Evolutionary conservation across 2,888 invertebrate species (phyloP), one percentile per base, ranked within the genome.

Genomic region (Cartodere bifasciata): DNA sequence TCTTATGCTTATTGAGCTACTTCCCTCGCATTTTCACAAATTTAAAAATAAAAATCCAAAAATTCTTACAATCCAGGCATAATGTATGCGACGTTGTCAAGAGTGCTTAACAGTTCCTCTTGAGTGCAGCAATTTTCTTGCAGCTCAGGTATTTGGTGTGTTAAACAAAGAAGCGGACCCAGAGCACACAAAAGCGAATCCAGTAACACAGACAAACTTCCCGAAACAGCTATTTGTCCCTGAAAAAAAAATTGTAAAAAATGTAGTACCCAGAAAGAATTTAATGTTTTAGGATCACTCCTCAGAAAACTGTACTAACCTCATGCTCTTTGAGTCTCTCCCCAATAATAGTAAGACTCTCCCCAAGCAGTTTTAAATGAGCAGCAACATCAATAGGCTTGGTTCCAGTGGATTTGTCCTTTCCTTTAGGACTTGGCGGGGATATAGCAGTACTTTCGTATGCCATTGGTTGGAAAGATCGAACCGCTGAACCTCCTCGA

Each of bases 201-300:
- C 39, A 95, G 62, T 9, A 95, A 65, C 9, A 94, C 90, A 0
- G 92, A 92, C 34, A 94, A 69, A 36, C 90, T 91, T 0, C 92
- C 94, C 0, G 91, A 92, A 10, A 94, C 91, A 0, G 92, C 90
- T 38, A 92, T 90, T 60, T 91, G 87, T 7, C 92, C 92, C 75
- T 83, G 62, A 36, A 61, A 61, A 24, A 15, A 23, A 6, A 9
- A 23, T 23, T 9, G 10, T 23, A 9, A 23, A 23, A 9, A 23
- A 6, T 9, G 10, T 9, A 23, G 10, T 23, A 24, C 5, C 27
- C 11, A 23, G 22, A 11, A 13, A 11, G 22, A 13, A 12, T 20
- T 31, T 31, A 14, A 32, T 13, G 10, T 32, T 30, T 17, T 20
- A 26, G 14, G 17, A n/a, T 17, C 6, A n/a, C 9, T 17, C 20